Conservation (phyloP, 2,888 invertebrate species). For the Aleiodes leptofemur region DNA sequence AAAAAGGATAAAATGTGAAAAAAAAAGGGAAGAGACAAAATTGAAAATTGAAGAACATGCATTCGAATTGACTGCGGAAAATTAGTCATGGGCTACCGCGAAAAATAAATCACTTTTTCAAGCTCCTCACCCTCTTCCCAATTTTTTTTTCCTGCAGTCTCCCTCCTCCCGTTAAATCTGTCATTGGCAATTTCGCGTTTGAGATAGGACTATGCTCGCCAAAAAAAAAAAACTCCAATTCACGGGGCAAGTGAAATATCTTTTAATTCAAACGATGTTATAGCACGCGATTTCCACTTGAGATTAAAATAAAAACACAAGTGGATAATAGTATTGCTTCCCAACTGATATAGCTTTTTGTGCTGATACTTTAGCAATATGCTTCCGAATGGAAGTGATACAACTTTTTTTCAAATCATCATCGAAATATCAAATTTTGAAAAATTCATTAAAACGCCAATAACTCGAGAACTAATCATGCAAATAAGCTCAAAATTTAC, state of each 20-base stretch:
- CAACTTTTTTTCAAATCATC: too few species aligned
- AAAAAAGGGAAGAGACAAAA: conserved; percentile 17
- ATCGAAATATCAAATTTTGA: too few species aligned
- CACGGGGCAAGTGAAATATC: conserved; percentile 40
- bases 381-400: too few species aligned
- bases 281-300: conserved; percentile 38
- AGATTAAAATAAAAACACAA: neutral
- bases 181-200: conserved; percentile 56
- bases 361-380: too few species aligned
- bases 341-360: too few species aligned
- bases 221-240: conserved; percentile 50
- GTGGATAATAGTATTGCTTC: neutral
- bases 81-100: conserved; percentile 68
- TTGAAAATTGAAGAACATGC: conserved; percentile 21
- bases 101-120: conserved; percentile 72
- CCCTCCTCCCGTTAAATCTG: conserved; percentile 45
- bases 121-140: conserved; percentile 38
- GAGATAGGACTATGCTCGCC: conserved; percentile 49
- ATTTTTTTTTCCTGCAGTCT: neutral
- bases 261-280: conserved; percentile 52
- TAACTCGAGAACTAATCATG: too few species aligned
- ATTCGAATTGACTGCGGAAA: conserved; percentile 41
- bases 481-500: too few species aligned
- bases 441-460: too few species aligned
- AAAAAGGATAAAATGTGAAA: conserved; percentile 15